Conservation (phyloP, 2,113 vertebrate genomes). For the Mastomys coucha region DNA sequence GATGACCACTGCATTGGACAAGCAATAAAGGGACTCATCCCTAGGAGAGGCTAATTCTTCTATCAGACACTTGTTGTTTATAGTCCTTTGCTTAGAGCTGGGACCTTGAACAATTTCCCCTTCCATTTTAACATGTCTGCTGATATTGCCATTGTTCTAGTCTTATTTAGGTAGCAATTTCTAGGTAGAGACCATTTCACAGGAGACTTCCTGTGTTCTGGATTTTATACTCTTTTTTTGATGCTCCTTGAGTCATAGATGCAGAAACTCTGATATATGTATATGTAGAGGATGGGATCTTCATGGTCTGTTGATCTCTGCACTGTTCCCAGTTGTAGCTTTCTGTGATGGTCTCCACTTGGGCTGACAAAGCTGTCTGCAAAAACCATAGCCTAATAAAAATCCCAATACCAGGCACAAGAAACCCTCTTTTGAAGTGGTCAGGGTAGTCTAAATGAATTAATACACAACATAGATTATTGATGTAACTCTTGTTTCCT, state of each 20-base stretch:
- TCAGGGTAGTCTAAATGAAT: background rate
- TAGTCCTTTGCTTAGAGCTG: background rate
- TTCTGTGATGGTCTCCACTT: background rate
- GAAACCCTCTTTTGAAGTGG: background rate
- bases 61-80: background rate
- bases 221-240: background rate
- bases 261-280: background rate
- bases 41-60: background rate
- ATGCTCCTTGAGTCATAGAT: background rate
- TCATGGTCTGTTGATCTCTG: background rate
- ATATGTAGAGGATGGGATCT: background rate
- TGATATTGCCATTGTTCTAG: background rate
- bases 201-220: background rate
- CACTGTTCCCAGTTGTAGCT: background rate
- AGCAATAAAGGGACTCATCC: background rate
- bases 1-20: background rate
- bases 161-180: background rate
- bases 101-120: background rate
- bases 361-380: background rate
- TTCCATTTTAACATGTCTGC: background rate
- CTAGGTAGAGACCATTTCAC: background rate
- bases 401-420: background rate
- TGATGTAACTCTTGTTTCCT: background rate
- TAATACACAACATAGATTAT: background rate
- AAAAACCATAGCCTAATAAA: background rate